Evolutionary conservation across 2,888 invertebrate species (phyloP), one percentile per base, ranked within the genome.

Genomic region (Caenorhabditis macrosperma): DNA sequence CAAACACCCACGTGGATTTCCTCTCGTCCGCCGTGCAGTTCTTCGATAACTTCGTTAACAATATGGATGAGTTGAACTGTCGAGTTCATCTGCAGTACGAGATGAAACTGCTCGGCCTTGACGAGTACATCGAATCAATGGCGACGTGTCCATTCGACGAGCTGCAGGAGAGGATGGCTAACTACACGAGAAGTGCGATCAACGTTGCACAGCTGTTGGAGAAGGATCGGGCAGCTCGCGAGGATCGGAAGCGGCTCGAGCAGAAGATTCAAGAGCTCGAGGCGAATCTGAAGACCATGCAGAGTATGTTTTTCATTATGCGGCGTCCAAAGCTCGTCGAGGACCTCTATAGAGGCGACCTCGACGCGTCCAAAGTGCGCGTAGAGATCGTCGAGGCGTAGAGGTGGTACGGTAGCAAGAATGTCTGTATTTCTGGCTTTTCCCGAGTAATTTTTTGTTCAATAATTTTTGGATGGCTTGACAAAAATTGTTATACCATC

Each of bases 31-130:
- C 84, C n/a, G 64, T 83, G 0, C 86, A 84, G 66, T 99, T 99
- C 92, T 95, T 99, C 91, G 99, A 99, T 91, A 97, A 99, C 84
- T 96, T 99, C 85, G 98, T 99, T 2, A 99, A 99, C 92, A 97
- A 97, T 0, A 98, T 98, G 2, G 98, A 99, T 91, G 97, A 99
- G 90, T 97, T 98, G 96, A 98, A 99, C 92, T 97, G 96, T 92
- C 92, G 99, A 83, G 97, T 99, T 15, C 97, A 97, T 91, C 93
- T 99, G 83, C 99, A 99, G 92, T 97, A 97, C 91, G 99, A 99
- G 93, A 98, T 99, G 92, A 96, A 97, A 0, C 94, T 95, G 77
- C 93, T 99, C 61, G 96, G 96, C 24, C 92, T 99, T 71, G 98
- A 99, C 91, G 95, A 95, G 89, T 98, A 97, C 92, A 92, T 99